Base-by-base conservation (phyloP, 1,140 invertebrate genomes). In the Cherax quadricarinatus region DNA sequence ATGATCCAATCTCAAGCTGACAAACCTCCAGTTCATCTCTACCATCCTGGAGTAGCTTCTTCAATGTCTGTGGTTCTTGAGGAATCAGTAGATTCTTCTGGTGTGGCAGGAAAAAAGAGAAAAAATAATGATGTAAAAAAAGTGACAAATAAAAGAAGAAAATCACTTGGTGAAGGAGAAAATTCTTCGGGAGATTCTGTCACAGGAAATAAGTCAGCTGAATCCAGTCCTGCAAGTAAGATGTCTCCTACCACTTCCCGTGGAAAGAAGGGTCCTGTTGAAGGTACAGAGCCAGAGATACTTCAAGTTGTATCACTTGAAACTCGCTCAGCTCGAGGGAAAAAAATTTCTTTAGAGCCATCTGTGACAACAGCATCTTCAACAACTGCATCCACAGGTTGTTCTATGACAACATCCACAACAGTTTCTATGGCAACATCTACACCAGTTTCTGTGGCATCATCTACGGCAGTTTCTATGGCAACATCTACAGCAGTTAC, bases 71-170 rank as follows among this genome's bases (percentile, higher is more conserved):
- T 10, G 18, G 12, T 16, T 53, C 41, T 60, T 21, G 80, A 83
- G 60, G 88, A 85, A 51, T 70, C 83, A 18, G 4, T 66, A 21
- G 83, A 85, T 24, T 10, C 75, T 70, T 24, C 89, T 30, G 48
- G 9, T 48, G 16, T 75, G 66, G 82, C 51, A 24, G 80, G 83
- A 2, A 93, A 91, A 79, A 93, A 85, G 79, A 82, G 89, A 53
- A 66, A 53, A 18, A 93, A 82, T 41, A 24, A n/a, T 14, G 88
- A 92, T n/a, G 24, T 21, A 30, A 92, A 92, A 70, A 93, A 86
- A 84, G 62, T 62, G n/a, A n/a, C 79, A 70, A 93, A 92, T 21
- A 93, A 92, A 66, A 88, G 84, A 24, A 88, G 85, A 57, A 91
- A 91, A 66, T 91, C 84, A 60, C 89, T 62, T 49, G 89, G 79